phyloP scores from a whole-genome alignment of 2,888 invertebrate genomes.

The Hemithea aestivaria region DNA sequence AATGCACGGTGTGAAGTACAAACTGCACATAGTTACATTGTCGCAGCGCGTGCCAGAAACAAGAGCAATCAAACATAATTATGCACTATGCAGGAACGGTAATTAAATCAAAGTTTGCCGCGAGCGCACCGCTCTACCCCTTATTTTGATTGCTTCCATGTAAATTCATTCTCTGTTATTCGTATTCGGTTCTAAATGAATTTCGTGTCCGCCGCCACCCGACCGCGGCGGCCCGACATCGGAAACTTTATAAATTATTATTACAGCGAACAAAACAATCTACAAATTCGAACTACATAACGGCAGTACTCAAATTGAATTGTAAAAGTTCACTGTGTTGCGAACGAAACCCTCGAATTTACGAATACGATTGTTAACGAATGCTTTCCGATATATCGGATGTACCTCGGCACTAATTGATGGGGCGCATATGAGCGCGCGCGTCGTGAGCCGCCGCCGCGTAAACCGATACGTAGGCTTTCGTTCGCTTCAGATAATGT shows the following conservation, averaged over 20 bases:
- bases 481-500: conserved; percentile 33
- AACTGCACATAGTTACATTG: conserved; percentile 28
- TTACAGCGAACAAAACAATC: conserved; percentile 57
- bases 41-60: conserved; percentile 34
- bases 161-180: conserved; percentile 56
- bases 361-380: conserved; percentile 26
- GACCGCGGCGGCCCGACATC: conserved; percentile 49
- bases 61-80: conserved; percentile 47
- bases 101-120: conserved; percentile 61
- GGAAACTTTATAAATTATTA: conserved; percentile 64
- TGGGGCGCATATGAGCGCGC: conserved; percentile 16
- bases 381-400: conserved; percentile 5
- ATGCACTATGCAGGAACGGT: conserved; percentile 37
- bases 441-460: conserved; percentile 16
- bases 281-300: conserved; percentile 52
- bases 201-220: conserved; percentile 52
- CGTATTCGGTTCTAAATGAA: conserved; percentile 61
- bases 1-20: conserved; percentile 16
- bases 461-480: conserved; percentile 30
- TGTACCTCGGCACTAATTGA: conserved; percentile 23
- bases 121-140: conserved; percentile 49
- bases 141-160: conserved; percentile 67
- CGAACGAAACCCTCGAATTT: conserved; percentile 38
- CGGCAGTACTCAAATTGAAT: conserved; percentile 49
- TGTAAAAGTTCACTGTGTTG: conserved; percentile 48